Conservation (phyloP, 2,797 vertebrate genomes). For the Spea hammondii region DNA sequence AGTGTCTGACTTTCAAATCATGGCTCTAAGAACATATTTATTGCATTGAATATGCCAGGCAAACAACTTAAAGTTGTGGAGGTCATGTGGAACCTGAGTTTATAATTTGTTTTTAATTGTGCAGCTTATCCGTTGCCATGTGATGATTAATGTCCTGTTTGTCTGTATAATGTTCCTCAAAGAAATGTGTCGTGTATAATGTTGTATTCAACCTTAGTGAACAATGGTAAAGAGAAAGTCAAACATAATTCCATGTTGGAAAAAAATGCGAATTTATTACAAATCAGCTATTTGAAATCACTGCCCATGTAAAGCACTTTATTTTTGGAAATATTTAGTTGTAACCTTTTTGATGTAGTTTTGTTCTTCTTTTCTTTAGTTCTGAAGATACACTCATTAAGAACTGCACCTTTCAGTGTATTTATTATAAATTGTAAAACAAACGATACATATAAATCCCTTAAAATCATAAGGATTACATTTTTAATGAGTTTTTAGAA, state of each 20-base stretch:
- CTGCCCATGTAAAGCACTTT: conserved; percentile 44
- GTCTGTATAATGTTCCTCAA: conserved; percentile 68
- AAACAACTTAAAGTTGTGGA: conserved; percentile 64
- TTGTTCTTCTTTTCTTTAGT: conserved; percentile 34
- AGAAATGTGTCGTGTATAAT: conserved; percentile 66
- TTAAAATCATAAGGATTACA: neutral
- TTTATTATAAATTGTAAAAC: neutral
- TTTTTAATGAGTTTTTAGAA: neutral
- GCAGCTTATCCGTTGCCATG: conserved; percentile 70
- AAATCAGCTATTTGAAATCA: conserved; percentile 12
- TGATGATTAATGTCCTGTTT: conserved; percentile 72
- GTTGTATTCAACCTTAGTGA: conserved; percentile 64
- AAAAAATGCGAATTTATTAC: conserved; percentile 7
- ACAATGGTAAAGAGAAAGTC: conserved; percentile 70
- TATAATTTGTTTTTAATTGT: conserved; percentile 64
- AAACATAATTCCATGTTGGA: conserved; percentile 54
- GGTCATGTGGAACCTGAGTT: conserved; percentile 63
- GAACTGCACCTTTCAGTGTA: neutral
- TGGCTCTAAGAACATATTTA: neutral
- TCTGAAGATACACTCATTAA: neutral
- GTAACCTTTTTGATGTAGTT: conserved; percentile 31
- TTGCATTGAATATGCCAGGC: neutral
- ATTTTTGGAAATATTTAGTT: neutral
- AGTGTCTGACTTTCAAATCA: too few species aligned
- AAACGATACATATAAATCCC: neutral